Evolutionary conservation across 2,113 vertebrate species (phyloP), one percentile per base, ranked within the genome.

Genomic region (Petroica traversi): DNA sequence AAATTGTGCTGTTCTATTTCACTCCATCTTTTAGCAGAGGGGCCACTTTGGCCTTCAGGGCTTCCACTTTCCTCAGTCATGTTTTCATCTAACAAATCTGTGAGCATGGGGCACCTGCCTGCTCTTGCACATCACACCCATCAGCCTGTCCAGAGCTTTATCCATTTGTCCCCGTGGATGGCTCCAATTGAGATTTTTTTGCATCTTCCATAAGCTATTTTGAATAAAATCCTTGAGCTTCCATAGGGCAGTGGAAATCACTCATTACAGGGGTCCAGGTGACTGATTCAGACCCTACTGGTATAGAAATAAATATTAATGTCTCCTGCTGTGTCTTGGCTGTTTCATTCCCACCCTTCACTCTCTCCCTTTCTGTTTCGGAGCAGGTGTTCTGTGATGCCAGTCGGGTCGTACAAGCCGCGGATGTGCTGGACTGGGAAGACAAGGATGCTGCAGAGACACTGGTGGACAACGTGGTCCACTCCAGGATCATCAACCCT

Each of bases 341-440:
- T 6, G 25, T 67, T 38, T 48, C 15, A 22, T 68, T 69, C 48
- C 46, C 75, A 69, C 14, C 49, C 62, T 73, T 93, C 0, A 67
- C 63, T n/a, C 52, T 19, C 91, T 93, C 91, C 36, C 80, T 36
- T 63, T 88, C 49, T 98, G 55, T 97, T 92, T 90, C 11, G 28
- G 41, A 94, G 95, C 97, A 99, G 99, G 98, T 99, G 74, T 97
- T 98, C 66, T 99, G 98, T 97, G 98, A 98, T 31, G 97, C 98
- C 92, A 96, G 95, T 51, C 98, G 96, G 52, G 97, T 94, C 28
- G 96, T 97, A 8, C 96, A 63, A 67, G 97, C 97, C 76, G 89
- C 98, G 5, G 99, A 99, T 2, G 97, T 99, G 78, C 97, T 99
- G 88, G 98, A 99, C 79, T 99, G 99, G 99, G 98, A 98, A 79